Evolutionary conservation across 2,888 invertebrate genomes (phyloP).

Genomic region (Drosophila dives): DNA sequence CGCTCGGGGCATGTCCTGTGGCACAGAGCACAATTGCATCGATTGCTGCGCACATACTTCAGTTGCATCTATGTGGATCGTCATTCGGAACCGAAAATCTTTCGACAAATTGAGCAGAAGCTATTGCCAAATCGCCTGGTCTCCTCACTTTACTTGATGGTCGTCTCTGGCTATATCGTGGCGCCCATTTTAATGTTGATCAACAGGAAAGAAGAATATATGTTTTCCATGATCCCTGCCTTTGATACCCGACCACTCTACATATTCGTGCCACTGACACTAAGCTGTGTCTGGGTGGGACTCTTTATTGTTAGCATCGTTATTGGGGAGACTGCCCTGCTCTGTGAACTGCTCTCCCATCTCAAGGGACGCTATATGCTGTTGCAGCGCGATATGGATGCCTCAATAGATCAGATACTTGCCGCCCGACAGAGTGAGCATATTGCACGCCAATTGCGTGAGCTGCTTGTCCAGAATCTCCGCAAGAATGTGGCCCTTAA

Average conservation of each 20-base stretch:
- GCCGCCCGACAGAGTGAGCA: conserved; percentile 6
- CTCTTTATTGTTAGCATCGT: conserved; percentile 55
- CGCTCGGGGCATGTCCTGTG: conserved; percentile 59
- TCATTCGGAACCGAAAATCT: conserved; percentile 43
- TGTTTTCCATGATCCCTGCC: conserved; percentile 64
- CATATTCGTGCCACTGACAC: conserved; percentile 56
- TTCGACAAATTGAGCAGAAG: conserved; percentile 49
- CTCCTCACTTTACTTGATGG: conserved; percentile 54
- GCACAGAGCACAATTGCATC: conserved; percentile 47
- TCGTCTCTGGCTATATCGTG: conserved; percentile 49
- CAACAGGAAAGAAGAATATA: conserved; percentile 30
- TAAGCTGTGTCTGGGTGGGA: conserved; percentile 68
- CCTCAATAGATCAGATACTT: conserved; percentile 46
- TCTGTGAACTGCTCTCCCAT: conserved; percentile 71
- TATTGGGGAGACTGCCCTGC: conserved; percentile 69
- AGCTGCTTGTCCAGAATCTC: conserved; percentile 50
- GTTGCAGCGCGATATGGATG: conserved; percentile 62
- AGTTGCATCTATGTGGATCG: conserved; percentile 68
- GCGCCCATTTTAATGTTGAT: conserved; percentile 52
- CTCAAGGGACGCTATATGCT: conserved; percentile 73
- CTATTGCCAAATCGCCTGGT: conserved; percentile 55
- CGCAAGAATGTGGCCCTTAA: conserved; percentile 61
- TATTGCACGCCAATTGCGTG: conserved; percentile 60
- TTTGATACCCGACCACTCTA: conserved; percentile 51
- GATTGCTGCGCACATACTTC: conserved; percentile 67